Percentiles rank a stretch among this genome's conserved stretches.
Conservation (phyloP, 1,140 invertebrate species). For the silkworm (Bombyx mori) region DNA sequence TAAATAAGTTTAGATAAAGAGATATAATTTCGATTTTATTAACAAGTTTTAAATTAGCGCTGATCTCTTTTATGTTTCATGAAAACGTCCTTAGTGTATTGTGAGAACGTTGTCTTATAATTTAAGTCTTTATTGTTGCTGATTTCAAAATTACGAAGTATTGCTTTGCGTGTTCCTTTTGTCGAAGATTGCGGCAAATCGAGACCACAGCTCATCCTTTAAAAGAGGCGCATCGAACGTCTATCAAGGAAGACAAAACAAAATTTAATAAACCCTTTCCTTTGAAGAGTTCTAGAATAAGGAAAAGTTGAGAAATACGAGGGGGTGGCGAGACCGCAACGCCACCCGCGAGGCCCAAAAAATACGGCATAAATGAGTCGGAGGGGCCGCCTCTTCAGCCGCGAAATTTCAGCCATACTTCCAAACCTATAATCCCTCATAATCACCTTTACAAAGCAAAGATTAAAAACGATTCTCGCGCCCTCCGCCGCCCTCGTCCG, state of each 20-base stretch:
- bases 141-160: no score
- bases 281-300: constrained; percentile 55
- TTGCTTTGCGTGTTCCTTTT: no score
- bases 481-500: constrained; percentile 29
- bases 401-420: constrained; percentile 68
- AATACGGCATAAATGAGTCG: constrained; percentile 60
- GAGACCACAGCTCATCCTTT: constrained; percentile 37
- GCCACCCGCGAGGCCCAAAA: constrained; percentile 50
- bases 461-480: constrained; percentile 72
- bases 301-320: constrained; percentile 60
- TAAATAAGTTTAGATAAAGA: no score
- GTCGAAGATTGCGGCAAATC: not conserved
- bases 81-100: no score
- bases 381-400: constrained; percentile 51
- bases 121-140: no score
- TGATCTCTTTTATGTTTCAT: no score
- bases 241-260: constrained; percentile 40
- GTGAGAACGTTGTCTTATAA: no score
- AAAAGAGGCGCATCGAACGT: constrained; percentile 25
- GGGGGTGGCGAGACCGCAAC: constrained; percentile 51
- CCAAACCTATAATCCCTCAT: constrained; percentile 72
- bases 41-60: no score
- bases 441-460: constrained; percentile 74
- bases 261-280: constrained; percentile 56
- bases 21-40: no score